Evolutionary conservation across 2,888 invertebrate genomes (phyloP).

Genomic region (Drosophila algonquin): DNA sequence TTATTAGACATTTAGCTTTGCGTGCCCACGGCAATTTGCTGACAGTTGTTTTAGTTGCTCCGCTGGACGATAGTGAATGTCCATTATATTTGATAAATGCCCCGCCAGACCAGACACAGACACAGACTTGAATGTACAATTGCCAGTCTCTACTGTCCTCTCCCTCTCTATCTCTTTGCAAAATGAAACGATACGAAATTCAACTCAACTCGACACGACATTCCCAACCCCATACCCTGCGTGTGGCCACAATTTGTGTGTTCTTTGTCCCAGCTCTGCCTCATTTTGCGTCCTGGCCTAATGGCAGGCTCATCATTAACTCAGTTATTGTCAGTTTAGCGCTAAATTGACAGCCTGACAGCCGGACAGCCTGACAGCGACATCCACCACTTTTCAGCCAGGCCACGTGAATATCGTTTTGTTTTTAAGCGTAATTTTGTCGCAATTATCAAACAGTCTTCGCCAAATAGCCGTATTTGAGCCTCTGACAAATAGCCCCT

Average conservation of each 20-base stretch:
- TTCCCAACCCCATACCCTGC: slow-evolving; percentile 3
- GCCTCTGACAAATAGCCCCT: slow-evolving; percentile 36
- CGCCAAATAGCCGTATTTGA: slow-evolving; percentile 25
- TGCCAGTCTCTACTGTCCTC: slow-evolving; percentile 40
- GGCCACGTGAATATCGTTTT: slow-evolving; percentile 56
- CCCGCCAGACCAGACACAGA: slow-evolving; percentile 23
- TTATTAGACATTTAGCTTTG: slow-evolving; percentile 78
- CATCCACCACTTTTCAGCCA: slow-evolving; percentile 11
- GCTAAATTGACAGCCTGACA: slow-evolving; percentile 72
- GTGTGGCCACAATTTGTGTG: slow-evolving; percentile 18
- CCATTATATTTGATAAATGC: slow-evolving; percentile 76
- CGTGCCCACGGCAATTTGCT: slow-evolving; percentile 77
- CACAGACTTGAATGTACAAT: slow-evolving; percentile 60
- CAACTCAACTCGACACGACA: slow-evolving; percentile 26
- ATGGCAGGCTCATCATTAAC: slow-evolving; percentile 68
- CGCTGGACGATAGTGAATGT: slow-evolving; percentile 63
- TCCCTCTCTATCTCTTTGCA: slow-evolving; percentile 2
- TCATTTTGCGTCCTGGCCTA: slow-evolving; percentile 59
- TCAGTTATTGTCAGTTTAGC: slow-evolving; percentile 68
- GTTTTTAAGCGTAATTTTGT: slow-evolving; percentile 46
- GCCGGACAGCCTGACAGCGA: slow-evolving; percentile 23
- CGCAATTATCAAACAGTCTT: slow-evolving; percentile 49
- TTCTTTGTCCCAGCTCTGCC: slow-evolving; percentile 23
- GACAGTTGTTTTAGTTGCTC: slow-evolving; percentile 64
- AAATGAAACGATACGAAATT: slow-evolving; percentile 7